Percentiles rank a stretch among this genome's conserved stretches.
phyloP scores from a whole-genome alignment of 2,888 invertebrate species.

The Theodoxus fluviatilis region DNA sequence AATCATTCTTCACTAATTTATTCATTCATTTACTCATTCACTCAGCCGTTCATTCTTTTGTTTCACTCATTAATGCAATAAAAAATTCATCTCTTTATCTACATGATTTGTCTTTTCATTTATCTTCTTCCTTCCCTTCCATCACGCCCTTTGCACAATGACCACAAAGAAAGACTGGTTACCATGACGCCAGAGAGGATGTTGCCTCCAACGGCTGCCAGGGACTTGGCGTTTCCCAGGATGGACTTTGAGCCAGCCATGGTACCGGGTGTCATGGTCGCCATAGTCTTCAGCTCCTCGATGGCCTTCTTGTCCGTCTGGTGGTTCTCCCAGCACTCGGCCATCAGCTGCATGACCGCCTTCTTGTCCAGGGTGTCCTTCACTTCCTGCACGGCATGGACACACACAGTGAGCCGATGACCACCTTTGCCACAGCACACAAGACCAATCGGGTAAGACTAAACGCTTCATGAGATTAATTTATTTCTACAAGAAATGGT shows the following conservation, averaged over 20 bases:
- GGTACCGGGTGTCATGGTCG: slow-evolving; percentile 33
- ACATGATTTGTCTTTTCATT: too few species aligned
- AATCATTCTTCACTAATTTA: too few species aligned
- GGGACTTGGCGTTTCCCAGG: slow-evolving; percentile 41
- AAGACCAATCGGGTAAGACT: too few species aligned
- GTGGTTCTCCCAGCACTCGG: slow-evolving; percentile 62
- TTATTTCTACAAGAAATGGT: too few species aligned
- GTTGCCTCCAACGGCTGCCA: slow-evolving; percentile 33
- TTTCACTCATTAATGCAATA: too few species aligned
- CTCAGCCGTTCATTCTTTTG: too few species aligned
- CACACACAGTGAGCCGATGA: too few species aligned
- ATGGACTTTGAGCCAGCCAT: slow-evolving; percentile 30
- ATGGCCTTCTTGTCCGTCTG: slow-evolving; percentile 55
- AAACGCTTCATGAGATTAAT: too few species aligned
- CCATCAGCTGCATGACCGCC: slow-evolving; percentile 60
- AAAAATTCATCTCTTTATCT: too few species aligned
- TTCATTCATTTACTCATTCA: too few species aligned
- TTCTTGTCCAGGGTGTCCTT: slow-evolving; percentile 65
- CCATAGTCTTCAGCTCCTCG: slow-evolving; percentile 51
- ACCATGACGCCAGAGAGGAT: slow-evolving; percentile 44
- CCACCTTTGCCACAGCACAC: too few species aligned
- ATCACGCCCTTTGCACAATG: neutral
- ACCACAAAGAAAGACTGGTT: slow-evolving; percentile 15
- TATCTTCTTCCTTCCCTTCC: neutral
- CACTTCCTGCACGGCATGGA: slow-evolving; percentile 64